phyloP scores from a whole-genome alignment of 2,888 invertebrate species.

The Scrobipalpa costella region DNA sequence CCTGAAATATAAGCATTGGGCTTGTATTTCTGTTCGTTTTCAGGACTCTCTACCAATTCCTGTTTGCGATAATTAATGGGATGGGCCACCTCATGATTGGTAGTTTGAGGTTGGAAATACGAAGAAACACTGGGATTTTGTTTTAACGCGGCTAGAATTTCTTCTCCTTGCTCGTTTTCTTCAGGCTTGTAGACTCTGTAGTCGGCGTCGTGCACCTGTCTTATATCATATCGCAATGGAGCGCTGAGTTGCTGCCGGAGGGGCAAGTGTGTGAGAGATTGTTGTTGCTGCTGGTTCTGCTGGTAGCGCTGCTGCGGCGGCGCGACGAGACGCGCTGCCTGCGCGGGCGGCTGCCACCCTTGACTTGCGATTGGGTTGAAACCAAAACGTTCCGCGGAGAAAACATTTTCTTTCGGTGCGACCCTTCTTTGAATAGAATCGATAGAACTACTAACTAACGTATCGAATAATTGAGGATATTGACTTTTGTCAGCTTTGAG shows the following conservation, averaged over 20 bases:
- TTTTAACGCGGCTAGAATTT: constrained; percentile 70
- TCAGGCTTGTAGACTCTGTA: constrained; percentile 76
- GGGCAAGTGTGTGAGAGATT: constrained; percentile 41
- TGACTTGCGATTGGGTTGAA: constrained; percentile 76
- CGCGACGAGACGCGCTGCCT: constrained; percentile 59
- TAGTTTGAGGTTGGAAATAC: constrained; percentile 70
- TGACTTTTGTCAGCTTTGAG: constrained; percentile 72
- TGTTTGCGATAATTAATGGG: constrained; percentile 70
- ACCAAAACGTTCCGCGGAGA: constrained; percentile 72
- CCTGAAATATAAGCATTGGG: constrained; percentile 76
- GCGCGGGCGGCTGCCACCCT: constrained; percentile 58
- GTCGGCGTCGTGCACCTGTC: constrained; percentile 72
- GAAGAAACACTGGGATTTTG: constrained; percentile 70
- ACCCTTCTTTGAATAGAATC: constrained; percentile 68
- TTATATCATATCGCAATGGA: constrained; percentile 71
- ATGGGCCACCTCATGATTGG: constrained; percentile 70
- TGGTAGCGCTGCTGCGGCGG: constrained; percentile 44
- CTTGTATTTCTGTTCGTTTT: constrained; percentile 71
- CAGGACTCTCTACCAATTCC: constrained; percentile 60
- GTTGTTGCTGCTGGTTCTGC: constrained; percentile 31
- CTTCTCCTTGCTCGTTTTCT: constrained; percentile 64
- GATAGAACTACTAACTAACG: constrained; percentile 74
- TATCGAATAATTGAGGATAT: constrained; percentile 72
- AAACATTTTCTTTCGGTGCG: constrained; percentile 65
- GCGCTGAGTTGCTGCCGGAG: constrained; percentile 52